phyloP scores from a whole-genome alignment of 2,113 vertebrate genomes.

The Benitochromis conjunctus region DNA sequence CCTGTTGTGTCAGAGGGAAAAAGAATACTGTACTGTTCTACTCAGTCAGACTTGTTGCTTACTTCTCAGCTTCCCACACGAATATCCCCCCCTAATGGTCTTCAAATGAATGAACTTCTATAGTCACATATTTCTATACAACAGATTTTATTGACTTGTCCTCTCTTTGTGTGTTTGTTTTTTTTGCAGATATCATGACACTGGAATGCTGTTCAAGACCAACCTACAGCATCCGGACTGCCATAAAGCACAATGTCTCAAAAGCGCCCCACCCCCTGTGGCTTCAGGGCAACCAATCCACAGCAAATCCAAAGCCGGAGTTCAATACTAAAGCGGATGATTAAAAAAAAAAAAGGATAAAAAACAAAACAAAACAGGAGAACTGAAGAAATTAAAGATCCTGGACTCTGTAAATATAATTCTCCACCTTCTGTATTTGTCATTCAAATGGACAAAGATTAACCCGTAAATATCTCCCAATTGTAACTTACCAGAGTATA shows the following conservation, averaged over 20 bases:
- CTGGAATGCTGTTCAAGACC: conserved; percentile 82
- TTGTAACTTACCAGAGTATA: conserved; percentile 47
- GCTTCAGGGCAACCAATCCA: conserved; percentile 32
- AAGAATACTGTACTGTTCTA: not conserved
- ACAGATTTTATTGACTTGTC: conserved; percentile 38
- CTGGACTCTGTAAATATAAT: conserved; percentile 48
- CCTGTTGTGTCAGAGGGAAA: not conserved
- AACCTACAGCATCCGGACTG: conserved; percentile 80
- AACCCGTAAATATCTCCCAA: conserved; percentile 53
- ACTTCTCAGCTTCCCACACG: not conserved
- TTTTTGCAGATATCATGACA: conserved; percentile 80
- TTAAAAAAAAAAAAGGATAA: not conserved
- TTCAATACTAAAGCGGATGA: conserved; percentile 4
- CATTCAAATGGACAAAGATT: conserved; percentile 34
- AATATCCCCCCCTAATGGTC: conserved; percentile 34
- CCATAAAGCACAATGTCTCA: conserved; percentile 93
- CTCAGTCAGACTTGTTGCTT: not conserved
- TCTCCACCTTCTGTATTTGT: conserved; percentile 30
- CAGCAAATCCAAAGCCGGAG: conserved; percentile 1
- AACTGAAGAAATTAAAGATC: conserved; percentile 31
- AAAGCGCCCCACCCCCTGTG: conserved; percentile 29
- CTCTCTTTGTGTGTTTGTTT: conserved; percentile 47
- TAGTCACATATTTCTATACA: not conserved
- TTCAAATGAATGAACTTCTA: conserved; percentile 1
- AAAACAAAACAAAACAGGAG: not conserved